Evolutionary conservation across 2,888 invertebrate genomes (phyloP).

Genomic region (Oligia latruncula): DNA sequence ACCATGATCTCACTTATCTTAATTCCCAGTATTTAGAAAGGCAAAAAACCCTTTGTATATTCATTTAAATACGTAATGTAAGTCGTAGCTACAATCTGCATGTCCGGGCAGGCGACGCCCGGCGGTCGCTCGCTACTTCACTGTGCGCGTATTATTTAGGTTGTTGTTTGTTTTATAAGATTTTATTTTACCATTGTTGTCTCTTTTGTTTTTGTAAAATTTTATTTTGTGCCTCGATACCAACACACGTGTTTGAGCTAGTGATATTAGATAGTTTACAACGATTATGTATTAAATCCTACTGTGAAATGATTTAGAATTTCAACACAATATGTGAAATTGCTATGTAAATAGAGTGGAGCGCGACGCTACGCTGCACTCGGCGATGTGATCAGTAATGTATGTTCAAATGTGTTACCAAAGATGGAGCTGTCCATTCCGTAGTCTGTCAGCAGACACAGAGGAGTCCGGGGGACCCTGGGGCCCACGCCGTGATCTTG

Average conservation of each 20-base stretch:
- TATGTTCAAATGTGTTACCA: constrained; percentile 87
- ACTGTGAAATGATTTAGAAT: constrained; percentile 57
- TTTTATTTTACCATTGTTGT: constrained; percentile 87
- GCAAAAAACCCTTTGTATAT: constrained; percentile 62
- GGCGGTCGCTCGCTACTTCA: constrained; percentile 21
- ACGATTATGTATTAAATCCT: constrained; percentile 75
- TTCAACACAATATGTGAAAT: constrained; percentile 41
- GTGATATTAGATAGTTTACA: constrained; percentile 88
- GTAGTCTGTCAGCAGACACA: constrained; percentile 58
- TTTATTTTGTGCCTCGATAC: constrained; percentile 85
- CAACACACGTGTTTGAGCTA: constrained; percentile 74
- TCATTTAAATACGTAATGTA: constrained; percentile 57
- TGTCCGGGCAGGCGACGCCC: constrained; percentile 19
- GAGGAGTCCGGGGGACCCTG: constrained; percentile 30
- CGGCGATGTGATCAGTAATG: constrained; percentile 69
- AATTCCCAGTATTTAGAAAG: constrained; percentile 73
- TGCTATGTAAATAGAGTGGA: constrained; percentile 32
- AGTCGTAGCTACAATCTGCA: constrained; percentile 38
- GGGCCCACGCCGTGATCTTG: constrained; percentile 71
- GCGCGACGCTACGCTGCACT: constrained; percentile 37
- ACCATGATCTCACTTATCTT: constrained; percentile 79
- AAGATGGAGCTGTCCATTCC: constrained; percentile 85
- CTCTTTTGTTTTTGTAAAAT: constrained; percentile 82
- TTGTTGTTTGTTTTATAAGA: constrained; percentile 85
- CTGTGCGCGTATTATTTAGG: constrained; percentile 68